Base-by-base conservation (phyloP, 2,797 vertebrate species). In the Falco rusticolus region DNA sequence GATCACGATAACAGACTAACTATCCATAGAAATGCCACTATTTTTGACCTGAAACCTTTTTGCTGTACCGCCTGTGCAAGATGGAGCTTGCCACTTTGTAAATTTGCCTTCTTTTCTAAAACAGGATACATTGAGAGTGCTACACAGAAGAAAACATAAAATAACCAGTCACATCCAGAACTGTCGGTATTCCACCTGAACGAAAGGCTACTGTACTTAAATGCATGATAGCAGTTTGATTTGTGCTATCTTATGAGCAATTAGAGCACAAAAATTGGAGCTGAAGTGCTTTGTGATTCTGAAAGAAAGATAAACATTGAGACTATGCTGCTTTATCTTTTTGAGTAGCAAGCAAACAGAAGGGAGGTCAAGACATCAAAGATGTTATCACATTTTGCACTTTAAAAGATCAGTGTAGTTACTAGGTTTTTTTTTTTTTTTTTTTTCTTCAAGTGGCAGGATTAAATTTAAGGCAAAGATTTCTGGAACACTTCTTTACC, bases 101-200 rank as follows among this genome's bases (percentile, higher is more conserved):
- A 3, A 2, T 48, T 43, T 71, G 7, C 24, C 6, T 75, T 16
- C 20, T 33, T 75, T 89, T 66, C 50, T 47, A 10, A 65, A 13
- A 34, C 2, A 28, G 2, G 14, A 6, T 5, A 0, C 0, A 1
- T 45, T 83, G 33, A 83, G n/a, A 61, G 12, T 5, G 12, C 13
- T 57, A 14, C 34, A 9, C 3, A 25, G 37, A 29, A 75, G 18
- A 33, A 39, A 70, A 16, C 4, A 26, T 41, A 34, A 77, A 51
- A 41, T 34, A 70, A 64, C 14, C 8, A 37, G 6, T 70, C 1
- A 61, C 47, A 10, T 34, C n/a, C 26, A 16, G 28, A 45, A 31
- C 2, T 22, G 18, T 43, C 1, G 3, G 5, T 71, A 39, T 71
- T 76, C 31, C 21, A 51, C 8, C 6, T 28, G 34, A 45, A 45